A percentile compares a stretch with the other conserved stretches of the same genome.
phyloP scores from a whole-genome alignment of 2,888 invertebrate genomes.

The Adela reaumurella region DNA sequence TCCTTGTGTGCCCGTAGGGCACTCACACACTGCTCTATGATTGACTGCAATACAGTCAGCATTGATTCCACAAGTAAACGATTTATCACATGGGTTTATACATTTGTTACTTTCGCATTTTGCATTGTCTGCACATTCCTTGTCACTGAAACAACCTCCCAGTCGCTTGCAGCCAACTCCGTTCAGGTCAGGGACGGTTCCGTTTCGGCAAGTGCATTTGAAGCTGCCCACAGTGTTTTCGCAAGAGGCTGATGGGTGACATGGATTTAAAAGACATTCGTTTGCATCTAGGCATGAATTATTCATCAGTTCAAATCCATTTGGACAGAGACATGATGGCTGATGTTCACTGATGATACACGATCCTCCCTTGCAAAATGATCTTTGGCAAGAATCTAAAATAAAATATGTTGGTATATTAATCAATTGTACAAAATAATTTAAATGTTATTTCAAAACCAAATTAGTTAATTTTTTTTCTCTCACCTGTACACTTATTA shows the following conservation, averaged over 20 bases:
- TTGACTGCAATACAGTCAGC: slow-evolving; percentile 69
- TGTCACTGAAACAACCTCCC: slow-evolving; percentile 76
- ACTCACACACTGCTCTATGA: slow-evolving; percentile 71
- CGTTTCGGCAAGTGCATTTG: slow-evolving; percentile 72
- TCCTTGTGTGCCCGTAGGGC: slow-evolving; percentile 70
- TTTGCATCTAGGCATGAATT: slow-evolving; percentile 75
- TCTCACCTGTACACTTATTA: slow-evolving; percentile 75
- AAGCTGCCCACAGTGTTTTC: slow-evolving; percentile 76
- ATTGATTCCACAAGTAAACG: slow-evolving; percentile 67
- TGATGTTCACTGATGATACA: slow-evolving; percentile 72
- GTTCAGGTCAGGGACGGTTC: slow-evolving; percentile 72
- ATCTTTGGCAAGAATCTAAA: slow-evolving; percentile 73
- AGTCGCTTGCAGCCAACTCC: slow-evolving; percentile 74
- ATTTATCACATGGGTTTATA: slow-evolving; percentile 69
- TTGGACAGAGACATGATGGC: slow-evolving; percentile 69
- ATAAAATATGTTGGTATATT: background rate
- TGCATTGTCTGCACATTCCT: slow-evolving; percentile 75
- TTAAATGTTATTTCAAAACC: slow-evolving; percentile 3
- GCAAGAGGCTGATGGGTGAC: slow-evolving; percentile 75
- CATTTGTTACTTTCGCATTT: slow-evolving; percentile 73
- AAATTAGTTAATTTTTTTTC: slow-evolving; percentile 1
- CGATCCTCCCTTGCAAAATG: slow-evolving; percentile 75
- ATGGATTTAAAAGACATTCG: slow-evolving; percentile 75
- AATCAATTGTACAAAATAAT: background rate
- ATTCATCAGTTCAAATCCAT: slow-evolving; percentile 66